phyloP scores from a whole-genome alignment of 2,797 vertebrate genomes.

The Carduelis carduelis region DNA sequence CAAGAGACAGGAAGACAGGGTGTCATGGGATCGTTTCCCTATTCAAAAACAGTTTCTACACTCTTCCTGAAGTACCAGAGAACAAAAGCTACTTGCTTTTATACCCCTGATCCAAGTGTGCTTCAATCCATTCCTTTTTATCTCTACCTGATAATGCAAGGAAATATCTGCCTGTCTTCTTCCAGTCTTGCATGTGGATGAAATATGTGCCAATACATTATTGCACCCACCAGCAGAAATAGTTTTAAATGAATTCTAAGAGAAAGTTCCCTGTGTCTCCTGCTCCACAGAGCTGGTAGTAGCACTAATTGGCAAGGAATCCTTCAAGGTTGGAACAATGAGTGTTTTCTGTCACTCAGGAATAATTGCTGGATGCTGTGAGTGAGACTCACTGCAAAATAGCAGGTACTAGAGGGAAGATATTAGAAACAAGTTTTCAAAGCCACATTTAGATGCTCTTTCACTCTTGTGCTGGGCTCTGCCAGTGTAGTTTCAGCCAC shows the following conservation, averaged over 20 bases:
- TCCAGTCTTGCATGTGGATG: not conserved
- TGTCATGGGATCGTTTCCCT: not conserved
- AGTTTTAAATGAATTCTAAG: not conserved
- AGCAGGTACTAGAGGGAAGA: not conserved
- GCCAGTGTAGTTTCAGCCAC: not conserved
- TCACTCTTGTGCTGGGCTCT: not conserved
- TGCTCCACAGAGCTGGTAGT: not conserved
- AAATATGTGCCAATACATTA: not conserved
- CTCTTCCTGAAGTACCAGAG: not conserved
- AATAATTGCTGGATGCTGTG: not conserved
- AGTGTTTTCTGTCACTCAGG: not conserved
- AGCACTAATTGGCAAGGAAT: not conserved
- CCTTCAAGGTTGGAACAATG: not conserved
- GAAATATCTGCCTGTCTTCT: not conserved
- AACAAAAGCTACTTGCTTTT: not conserved
- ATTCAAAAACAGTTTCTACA: not conserved
- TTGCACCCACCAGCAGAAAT: not conserved
- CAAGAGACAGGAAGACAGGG: not conserved
- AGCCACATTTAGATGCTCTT: not conserved
- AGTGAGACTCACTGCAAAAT: not conserved
- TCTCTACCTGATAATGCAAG: not conserved
- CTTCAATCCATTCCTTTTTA: not conserved
- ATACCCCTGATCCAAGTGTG: not conserved
- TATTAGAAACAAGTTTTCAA: not conserved
- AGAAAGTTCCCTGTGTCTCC: not conserved